Conservation (phyloP, 2,888 invertebrate species). For the Panopea generosa region DNA sequence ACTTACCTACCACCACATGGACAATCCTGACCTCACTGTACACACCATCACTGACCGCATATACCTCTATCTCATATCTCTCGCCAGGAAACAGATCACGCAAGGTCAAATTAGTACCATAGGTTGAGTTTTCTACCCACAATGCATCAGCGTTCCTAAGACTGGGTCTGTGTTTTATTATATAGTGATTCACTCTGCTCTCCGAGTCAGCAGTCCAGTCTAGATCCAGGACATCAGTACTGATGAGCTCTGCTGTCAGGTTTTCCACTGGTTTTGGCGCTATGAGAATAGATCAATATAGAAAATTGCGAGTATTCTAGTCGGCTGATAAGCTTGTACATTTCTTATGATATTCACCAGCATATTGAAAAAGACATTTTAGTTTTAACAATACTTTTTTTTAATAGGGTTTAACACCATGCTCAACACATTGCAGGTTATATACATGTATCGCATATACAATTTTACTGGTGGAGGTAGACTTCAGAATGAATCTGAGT, state of each 20-base stretch:
- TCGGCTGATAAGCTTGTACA: no score
- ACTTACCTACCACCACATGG: constrained; percentile 32
- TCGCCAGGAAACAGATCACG: constrained; percentile 73
- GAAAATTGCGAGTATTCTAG: background rate
- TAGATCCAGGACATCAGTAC: constrained; percentile 49
- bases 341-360: no score
- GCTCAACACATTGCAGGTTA: no score
- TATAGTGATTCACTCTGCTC: constrained; percentile 66
- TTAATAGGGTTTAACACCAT: no score
- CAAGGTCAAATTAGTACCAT: constrained; percentile 44
- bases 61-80: constrained; percentile 71
- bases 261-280: constrained; percentile 69
- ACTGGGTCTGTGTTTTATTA: constrained; percentile 66
- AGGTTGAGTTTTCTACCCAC: constrained; percentile 63
- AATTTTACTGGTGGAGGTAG: no score
- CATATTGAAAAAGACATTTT: no score
- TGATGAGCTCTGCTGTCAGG: constrained; percentile 49
- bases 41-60: constrained; percentile 65
- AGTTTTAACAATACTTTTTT: no score
- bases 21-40: constrained; percentile 54
- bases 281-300: constrained; percentile 53
- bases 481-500: no score
- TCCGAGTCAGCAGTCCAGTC: constrained; percentile 66
- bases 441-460: no score
- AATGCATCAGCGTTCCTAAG: constrained; percentile 53